Evolutionary conservation across 2,113 vertebrate species (phyloP).

Genomic region (Casuarius casuarius): DNA sequence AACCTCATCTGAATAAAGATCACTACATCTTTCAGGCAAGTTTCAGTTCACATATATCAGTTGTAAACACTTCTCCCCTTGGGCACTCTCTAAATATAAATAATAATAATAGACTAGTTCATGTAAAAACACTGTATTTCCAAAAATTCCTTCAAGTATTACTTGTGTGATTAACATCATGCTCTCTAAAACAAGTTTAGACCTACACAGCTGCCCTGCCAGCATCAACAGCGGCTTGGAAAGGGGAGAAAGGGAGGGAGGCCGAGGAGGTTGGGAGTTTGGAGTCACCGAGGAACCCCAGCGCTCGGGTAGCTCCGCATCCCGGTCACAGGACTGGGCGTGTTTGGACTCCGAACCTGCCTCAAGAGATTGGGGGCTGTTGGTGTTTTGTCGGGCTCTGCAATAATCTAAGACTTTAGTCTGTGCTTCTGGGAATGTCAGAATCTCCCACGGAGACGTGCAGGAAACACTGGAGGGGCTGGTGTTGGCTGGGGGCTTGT

Average conservation of each 20-base stretch:
- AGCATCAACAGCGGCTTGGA: background rate
- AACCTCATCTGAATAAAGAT: background rate
- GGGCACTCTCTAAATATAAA: background rate
- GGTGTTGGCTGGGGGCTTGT: accelerated
- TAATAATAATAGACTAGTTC: background rate
- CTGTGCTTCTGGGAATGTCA: background rate
- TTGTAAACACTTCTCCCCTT: background rate
- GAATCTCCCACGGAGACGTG: background rate
- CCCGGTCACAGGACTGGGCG: background rate
- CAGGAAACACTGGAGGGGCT: background rate
- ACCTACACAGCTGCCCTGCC: background rate
- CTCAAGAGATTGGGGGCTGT: background rate
- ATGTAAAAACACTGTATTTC: background rate
- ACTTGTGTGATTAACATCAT: background rate
- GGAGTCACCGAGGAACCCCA: background rate
- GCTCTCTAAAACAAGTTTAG: background rate
- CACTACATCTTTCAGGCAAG: background rate
- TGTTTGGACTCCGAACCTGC: background rate
- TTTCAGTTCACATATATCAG: background rate
- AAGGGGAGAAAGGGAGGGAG: background rate
- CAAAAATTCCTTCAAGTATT: background rate
- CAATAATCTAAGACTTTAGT: background rate
- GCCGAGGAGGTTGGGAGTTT: background rate
- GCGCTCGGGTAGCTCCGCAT: background rate
- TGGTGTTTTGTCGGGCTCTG: background rate